phyloP scores from a whole-genome alignment of 2,797 vertebrate genomes.

The Mormyrus hasselquistii region DNA sequence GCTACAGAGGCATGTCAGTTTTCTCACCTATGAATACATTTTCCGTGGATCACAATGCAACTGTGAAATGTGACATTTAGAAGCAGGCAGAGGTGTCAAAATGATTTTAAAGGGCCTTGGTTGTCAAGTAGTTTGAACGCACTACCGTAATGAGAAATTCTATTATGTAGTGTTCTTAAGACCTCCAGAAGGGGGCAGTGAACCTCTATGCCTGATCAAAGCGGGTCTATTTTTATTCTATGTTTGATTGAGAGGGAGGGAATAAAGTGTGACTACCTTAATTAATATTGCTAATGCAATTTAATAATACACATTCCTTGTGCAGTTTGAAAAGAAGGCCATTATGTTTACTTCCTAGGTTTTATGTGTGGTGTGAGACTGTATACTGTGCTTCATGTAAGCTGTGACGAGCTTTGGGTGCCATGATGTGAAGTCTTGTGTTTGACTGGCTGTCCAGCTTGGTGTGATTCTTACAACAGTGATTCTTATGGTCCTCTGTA shows the following conservation, averaged over 20 bases:
- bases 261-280: not conserved
- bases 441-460: no score
- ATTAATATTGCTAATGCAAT: not conserved
- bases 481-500: not conserved
- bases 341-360: not conserved
- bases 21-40: constrained; percentile 26
- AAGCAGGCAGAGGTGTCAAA: constrained; percentile 27
- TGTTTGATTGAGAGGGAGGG: not conserved
- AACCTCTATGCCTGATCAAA: constrained; percentile 44
- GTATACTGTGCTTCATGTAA: not conserved
- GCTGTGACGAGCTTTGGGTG: not conserved
- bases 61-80: constrained; percentile 35
- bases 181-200: constrained; percentile 58
- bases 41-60: constrained; percentile 25
- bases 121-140: constrained; percentile 31
- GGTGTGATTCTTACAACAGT: not conserved
- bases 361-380: not conserved
- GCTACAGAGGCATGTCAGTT: not conserved
- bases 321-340: not conserved
- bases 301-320: not conserved
- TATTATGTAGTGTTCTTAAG: constrained; percentile 26
- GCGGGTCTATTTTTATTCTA: not conserved
- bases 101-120: constrained; percentile 24
- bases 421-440: not conserved
- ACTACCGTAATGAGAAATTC: constrained; percentile 24